Percentiles rank a stretch among this genome's conserved stretches.
These are phyloP conservation scores for Noctilio leporinus DNA, from an alignment of 2,113 vertebrate species.

Conservation along the genomic window DNA sequence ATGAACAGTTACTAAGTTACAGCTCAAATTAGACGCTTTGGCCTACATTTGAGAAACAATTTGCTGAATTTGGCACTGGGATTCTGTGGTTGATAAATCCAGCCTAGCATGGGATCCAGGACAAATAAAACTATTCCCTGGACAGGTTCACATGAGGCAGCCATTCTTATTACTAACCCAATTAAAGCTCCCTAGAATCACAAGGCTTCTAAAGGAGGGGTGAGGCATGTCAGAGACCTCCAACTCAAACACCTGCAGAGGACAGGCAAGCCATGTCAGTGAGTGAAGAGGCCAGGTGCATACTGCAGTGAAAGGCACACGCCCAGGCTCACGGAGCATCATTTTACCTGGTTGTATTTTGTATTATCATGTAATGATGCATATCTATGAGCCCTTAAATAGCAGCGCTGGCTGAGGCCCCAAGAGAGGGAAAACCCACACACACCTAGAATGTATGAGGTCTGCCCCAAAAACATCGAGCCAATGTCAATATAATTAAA, in stretches of 20 bases:
- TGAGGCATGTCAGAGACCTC: neutral
- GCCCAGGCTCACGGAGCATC: neutral
- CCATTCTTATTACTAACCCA: neutral
- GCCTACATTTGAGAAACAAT: conserved; percentile 21
- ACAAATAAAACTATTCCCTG: conserved; percentile 16
- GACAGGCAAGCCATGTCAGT: neutral
- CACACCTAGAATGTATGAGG: neutral
- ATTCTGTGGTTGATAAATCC: neutral
- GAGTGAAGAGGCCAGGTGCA: neutral
- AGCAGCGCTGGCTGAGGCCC: neutral
- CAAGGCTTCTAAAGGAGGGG: neutral
- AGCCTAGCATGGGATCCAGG: neutral
- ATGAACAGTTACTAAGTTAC: neutral
- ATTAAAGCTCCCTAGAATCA: neutral
- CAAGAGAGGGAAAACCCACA: neutral
- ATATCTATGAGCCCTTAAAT: neutral
- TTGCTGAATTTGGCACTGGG: conserved; percentile 1
- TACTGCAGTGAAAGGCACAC: fast-evolving
- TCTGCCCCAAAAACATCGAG: too few relatives aligned
- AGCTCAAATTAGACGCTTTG: neutral
- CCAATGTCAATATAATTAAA: too few relatives aligned
- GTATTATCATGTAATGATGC: neutral
- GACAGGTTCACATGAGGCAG: neutral
- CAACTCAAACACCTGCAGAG: neutral
- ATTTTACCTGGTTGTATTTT: neutral